A percentile compares a stretch with the other conserved stretches of the same genome.
Conservation (phyloP, 2,888 invertebrate species). For the Busseola fusca region DNA sequence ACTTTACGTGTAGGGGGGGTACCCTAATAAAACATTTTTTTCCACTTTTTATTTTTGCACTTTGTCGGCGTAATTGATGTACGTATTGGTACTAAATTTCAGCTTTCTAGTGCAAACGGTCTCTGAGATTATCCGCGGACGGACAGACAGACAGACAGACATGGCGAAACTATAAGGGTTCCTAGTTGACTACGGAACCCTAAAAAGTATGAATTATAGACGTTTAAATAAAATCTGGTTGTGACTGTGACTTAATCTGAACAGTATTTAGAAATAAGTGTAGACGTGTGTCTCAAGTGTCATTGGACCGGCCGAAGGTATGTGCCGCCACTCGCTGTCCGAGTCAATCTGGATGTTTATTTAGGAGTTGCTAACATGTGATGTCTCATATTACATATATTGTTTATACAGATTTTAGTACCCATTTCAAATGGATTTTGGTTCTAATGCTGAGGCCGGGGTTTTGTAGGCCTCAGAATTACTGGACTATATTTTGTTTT, state of each 20-base stretch:
- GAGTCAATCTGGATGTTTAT: slow-evolving; percentile 39
- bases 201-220: not conserved
- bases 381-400: slow-evolving; percentile 17
- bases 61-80: too few species aligned
- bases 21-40: too few species aligned
- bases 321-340: slow-evolving; percentile 25
- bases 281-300: slow-evolving; percentile 10
- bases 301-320: slow-evolving; percentile 17
- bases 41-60: too few species aligned
- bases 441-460: not conserved
- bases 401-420: slow-evolving; percentile 25
- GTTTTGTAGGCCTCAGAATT: not conserved
- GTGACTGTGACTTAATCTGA: slow-evolving; percentile 7
- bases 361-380: slow-evolving; percentile 41
- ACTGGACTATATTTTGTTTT: not conserved
- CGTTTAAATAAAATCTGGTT: not conserved
- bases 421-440: not conserved
- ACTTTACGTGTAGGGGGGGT: too few species aligned
- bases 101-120: too few species aligned
- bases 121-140: too few species aligned
- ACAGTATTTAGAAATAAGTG: slow-evolving; percentile 13
- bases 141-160: too few species aligned
- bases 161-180: too few species aligned
- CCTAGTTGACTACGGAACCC: too few species aligned
- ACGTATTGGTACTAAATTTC: too few species aligned